These are phyloP conservation scores for Marronus borbonicus DNA, from an alignment of 2,888 invertebrate genomes.

Conservation along the genomic window DNA sequence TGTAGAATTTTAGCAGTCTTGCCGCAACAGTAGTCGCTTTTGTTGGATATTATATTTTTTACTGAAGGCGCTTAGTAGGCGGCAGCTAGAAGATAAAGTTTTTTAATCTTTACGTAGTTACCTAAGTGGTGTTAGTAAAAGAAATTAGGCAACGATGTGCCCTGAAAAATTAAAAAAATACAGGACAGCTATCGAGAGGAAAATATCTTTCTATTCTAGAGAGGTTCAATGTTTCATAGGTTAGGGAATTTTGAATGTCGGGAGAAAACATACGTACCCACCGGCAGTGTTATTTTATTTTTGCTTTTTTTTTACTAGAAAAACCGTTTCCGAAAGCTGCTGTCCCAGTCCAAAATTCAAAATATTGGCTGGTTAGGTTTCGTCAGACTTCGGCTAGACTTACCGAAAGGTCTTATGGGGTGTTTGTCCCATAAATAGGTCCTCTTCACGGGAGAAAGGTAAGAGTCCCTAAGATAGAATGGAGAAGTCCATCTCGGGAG, in stretches of 20 bases:
- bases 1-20: slow-evolving; percentile 48
- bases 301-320: slow-evolving; percentile 32
- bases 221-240: slow-evolving; percentile 41
- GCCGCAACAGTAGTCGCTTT: slow-evolving; percentile 49
- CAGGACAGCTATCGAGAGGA: slow-evolving; percentile 54
- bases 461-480: slow-evolving; percentile 88
- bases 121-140: slow-evolving; percentile 47
- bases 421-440: slow-evolving; percentile 93
- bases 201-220: slow-evolving; percentile 47
- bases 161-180: slow-evolving; percentile 54
- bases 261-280: slow-evolving; percentile 45
- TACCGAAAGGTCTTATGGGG: slow-evolving; percentile 92
- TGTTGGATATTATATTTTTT: slow-evolving; percentile 21
- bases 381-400: slow-evolving; percentile 69
- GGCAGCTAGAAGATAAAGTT: slow-evolving; percentile 64
- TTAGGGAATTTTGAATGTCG: slow-evolving; percentile 48
- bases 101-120: slow-evolving; percentile 15
- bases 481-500: slow-evolving; percentile 81
- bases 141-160: slow-evolving; percentile 34
- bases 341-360: slow-evolving; percentile 57
- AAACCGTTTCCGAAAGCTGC: slow-evolving; percentile 52
- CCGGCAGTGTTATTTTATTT: slow-evolving; percentile 42
- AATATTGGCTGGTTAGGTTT: slow-evolving; percentile 46
- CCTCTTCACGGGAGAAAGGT: slow-evolving; percentile 92
- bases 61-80: slow-evolving; percentile 64